Evolutionary conservation across 2,797 vertebrate species (phyloP), one percentile per base, ranked within the genome.

Genomic region (Leptoclinus maculatus): DNA sequence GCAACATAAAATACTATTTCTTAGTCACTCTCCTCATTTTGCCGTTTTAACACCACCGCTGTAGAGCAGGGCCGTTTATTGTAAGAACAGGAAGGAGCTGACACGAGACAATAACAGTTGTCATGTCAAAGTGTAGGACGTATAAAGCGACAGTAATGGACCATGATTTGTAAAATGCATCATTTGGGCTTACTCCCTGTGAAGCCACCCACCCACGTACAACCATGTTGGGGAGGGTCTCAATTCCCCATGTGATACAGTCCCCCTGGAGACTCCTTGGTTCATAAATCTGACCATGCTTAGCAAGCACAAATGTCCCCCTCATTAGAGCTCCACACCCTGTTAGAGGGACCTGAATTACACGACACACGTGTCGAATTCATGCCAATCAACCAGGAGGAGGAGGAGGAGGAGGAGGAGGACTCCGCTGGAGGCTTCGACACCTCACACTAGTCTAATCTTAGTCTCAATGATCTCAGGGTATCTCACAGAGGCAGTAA

Each of bases 221-320:
- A 59, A 38, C 36, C 38, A 62, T 67, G 65, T 76, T 83, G 77
- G 83, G 83, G 79, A 74, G 65, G 58, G 21, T 78, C 72, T 66
- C 78, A 76, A 58, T n/a, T 82, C 87, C 87, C 86, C 56, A 23
- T 58, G 79, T 72, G 78, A 85, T 74, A 32, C 82, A 71, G 68
- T 75, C 38, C 73, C 76, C 75, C 87, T 77, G 83, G 80, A 86
- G 84, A 83, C 83, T 58, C 70, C 78, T 87, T 89, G 87, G 66
- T 89, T 92, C 90, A 87, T 94, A 93, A 93, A 92, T 91, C 89
- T 87, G 83, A 58, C 76, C 83, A 41, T 92, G 92, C 93, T 94
- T 90, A 91, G 85, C 84, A 85, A 93, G 91, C 92, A 91, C 86
- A 92, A 92, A 90, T 88, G 64, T 87, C 78, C 78, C 83, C 88